Evolutionary conservation across 2,797 vertebrate genomes (phyloP), one percentile per base, ranked within the genome.

Genomic region (Sorex maritimensis): DNA sequence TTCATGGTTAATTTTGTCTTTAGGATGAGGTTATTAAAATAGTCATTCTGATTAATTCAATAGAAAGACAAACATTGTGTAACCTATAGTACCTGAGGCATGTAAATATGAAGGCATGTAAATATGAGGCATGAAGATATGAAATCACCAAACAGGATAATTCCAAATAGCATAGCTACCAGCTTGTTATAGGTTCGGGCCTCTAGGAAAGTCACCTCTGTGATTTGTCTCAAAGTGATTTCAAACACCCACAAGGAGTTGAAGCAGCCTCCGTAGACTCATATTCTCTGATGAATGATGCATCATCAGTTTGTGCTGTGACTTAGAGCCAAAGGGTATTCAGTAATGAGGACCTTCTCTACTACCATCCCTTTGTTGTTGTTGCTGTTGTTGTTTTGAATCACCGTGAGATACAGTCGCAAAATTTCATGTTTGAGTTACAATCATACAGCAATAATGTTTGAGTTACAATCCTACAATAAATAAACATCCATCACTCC

Each of bases 1-100:
- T 90, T 55, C 92, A 87, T 67, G 79, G 86, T 28, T 83, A 75
- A 89, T 92, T 92, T 95, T 73, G 2, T 34, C 68, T 67, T 88
- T 79, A 8, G 15, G 61, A 34, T 74, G 28, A 74, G 61, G 24
- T 52, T 83, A 80, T 79, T 90, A 67, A 90, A 90, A 61, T 19
- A 79, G 14, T 83, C 52, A 19, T 10, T 82, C 86, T 84, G 44
- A 77, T 69, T 79, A 84, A 92, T 72, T 77, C 49, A 52, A 58
- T 65, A 14, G 28, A 58, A 72, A 87, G 68, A 68, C 73, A 75
- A 46, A 65, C 34, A 24, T 14, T 69, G 67, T 9, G 6, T 55
- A 46, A 52, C 24, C 28, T 44, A 49, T 55, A 84, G 15, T 10
- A 44, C 24, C 14, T 58, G 44, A 86, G 7, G 28, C 15, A 10